Evolutionary conservation across 2,888 invertebrate genomes (phyloP), one percentile per base, ranked within the genome.

Genomic region (Cheilosia vernalis): DNA sequence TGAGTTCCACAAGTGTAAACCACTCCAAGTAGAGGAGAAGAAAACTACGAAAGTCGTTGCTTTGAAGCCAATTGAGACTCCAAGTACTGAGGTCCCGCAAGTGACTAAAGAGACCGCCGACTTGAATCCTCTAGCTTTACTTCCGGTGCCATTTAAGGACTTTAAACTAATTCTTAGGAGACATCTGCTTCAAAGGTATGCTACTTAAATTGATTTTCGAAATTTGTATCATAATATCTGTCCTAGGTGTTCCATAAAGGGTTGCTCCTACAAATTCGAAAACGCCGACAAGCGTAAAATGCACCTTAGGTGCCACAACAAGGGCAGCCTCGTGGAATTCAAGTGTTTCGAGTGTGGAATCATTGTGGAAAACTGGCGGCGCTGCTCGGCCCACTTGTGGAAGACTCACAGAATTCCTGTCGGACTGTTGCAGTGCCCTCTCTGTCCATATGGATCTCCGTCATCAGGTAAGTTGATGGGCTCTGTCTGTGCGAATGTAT

Each of bases 311-410:
- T 94, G 94, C 85, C 95, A 95, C 89, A 88, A 88, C 2, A 88
- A 88, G 1, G 64, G 64, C 1, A 87, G 76, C 0, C 69, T 80
- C 6, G 51, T 86, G 60, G 90, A 91, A 58, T 94, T 94, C 84
- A 93, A 93, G 87, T 95, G 95, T 88, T 92, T 89, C 4, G 91
- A 93, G 63, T 95, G 95, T 87, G 91, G 92, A 1, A 89, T 93
- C 76, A 90, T 92, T n/a, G 92, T 94, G 84, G 90, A 92, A 1
- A 93, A 93, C 73, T 96, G 96, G 96, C 92, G 94, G 21, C 92
- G 93, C 5, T 94, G 95, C 88, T 94, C 95, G 7, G 91, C 93
- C 87, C 96, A 96, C 90, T 91, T 96, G 87, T 96, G 95, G 95
- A 94, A 94, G 87, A 91, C 92, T 3, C 96, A 96, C 90, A 92